Evolutionary conservation across 2,888 invertebrate genomes (phyloP).

Genomic region (Azorinus chamasolen): DNA sequence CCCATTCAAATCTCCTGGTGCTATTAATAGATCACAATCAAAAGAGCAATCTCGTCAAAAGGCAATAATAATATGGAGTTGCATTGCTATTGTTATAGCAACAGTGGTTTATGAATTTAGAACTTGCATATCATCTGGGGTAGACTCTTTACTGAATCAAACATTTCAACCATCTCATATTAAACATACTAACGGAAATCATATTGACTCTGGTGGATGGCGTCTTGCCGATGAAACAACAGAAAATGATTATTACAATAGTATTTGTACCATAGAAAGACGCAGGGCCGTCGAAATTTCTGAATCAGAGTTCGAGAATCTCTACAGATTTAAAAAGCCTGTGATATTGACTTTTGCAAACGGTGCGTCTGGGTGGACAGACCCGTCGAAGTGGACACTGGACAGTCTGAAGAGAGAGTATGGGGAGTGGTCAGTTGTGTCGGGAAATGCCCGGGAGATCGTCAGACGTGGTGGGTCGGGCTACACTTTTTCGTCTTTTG

Average conservation of each 20-base stretch:
- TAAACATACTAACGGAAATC: no score
- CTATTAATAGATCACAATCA: no score
- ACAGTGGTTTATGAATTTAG: no score
- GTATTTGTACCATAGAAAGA: conserved; percentile 75
- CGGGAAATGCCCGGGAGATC: conserved; percentile 80
- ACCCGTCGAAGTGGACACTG: conserved; percentile 74
- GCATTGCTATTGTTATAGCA: no score
- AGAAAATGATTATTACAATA: conserved; percentile 53
- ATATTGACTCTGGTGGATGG: conserved; percentile 68
- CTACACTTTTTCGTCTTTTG: conserved; percentile 71
- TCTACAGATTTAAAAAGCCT: conserved; percentile 77
- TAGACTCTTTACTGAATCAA: no score
- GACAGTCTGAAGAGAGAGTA: conserved; percentile 70
- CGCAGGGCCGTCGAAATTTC: conserved; percentile 66
- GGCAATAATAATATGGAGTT: no score
- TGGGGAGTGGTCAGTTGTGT: conserved; percentile 74
- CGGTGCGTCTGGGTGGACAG: conserved; percentile 80
- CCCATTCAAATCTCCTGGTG: no score
- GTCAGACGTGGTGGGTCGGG: conserved; percentile 81
- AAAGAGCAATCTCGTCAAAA: no score
- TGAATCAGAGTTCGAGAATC: conserved; percentile 72
- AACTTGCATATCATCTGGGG: no score
- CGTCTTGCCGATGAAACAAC: conserved; percentile 63
- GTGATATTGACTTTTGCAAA: conserved; percentile 77
- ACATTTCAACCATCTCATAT: no score